These are phyloP conservation scores for Clarias pachynema DNA, from an alignment of 2,797 vertebrate species.

Conservation along the genomic window DNA sequence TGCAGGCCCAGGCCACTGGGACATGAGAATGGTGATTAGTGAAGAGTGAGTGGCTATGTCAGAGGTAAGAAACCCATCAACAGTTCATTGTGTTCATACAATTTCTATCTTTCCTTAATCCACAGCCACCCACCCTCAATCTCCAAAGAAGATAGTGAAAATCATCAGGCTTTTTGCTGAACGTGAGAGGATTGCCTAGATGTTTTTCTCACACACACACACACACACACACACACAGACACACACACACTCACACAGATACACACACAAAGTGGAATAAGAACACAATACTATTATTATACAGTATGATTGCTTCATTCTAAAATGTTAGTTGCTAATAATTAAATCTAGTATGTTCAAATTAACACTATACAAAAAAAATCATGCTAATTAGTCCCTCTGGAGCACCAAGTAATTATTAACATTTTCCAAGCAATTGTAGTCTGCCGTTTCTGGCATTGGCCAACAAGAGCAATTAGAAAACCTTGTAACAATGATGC, in stretches of 20 bases:
- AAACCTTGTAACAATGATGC: constrained; percentile 1
- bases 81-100: constrained; percentile 50
- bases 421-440: neutral
- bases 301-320: constrained; percentile 3
- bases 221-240: constrained; percentile 14
- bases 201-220: neutral
- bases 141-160: constrained; percentile 28
- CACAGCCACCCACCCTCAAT: constrained; percentile 35
- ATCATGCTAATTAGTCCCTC: constrained; percentile 14
- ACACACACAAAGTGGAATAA: neutral
- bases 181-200: constrained; percentile 45
- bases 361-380: constrained; percentile 13
- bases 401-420: constrained; percentile 10
- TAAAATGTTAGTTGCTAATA: neutral
- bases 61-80: constrained; percentile 56
- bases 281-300: constrained; percentile 1
- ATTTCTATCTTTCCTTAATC: constrained; percentile 37
- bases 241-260: neutral
- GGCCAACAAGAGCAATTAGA: neutral
- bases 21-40: constrained; percentile 49
- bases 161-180: constrained; percentile 40
- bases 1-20: constrained; percentile 32
- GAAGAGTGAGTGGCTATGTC: constrained; percentile 54
- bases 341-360: constrained; percentile 10
- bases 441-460: neutral